Base-by-base conservation (phyloP, 2,888 invertebrate species). In the Idaea straminata region DNA sequence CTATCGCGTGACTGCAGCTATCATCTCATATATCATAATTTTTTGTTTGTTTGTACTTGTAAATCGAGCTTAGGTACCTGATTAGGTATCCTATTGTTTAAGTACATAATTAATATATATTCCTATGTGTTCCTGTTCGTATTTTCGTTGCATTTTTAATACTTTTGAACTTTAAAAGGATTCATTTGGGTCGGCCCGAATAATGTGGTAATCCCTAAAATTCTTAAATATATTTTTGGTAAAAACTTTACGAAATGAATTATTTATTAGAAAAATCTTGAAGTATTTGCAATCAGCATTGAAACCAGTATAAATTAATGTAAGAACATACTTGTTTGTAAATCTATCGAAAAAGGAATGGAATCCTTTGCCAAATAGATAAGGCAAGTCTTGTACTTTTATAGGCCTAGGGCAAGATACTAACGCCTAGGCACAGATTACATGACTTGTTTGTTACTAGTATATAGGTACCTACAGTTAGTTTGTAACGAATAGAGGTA, bases 1-100 rank as follows among this genome's bases (percentile, higher is more conserved):
- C 47, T 85, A 83, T 83, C 82, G 73, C 66, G 74, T 83, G 47
- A 47, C 47, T 47, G 6, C 6, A 47, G 10, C 47, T 47, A 47
- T 47, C 47, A 47, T 47, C 47, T 47, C 47, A 47, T 13, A 47
- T 47, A 47, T 13, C 47, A 47, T 47, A 47, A 47, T 13, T 4
- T 47, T 2, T 47, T 47, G 47, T 47, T 47, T 47, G 10, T 47
- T 7, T 13, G 47, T 47, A 36, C 62, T 61, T 66, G 69, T 68
- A 68, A 72, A 59, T 62, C 62, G 72, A 70, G 72, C 68, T 71
- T 72, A 61, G 71, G 70, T 69, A 57, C 59, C 61, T 15, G 0
- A 13, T 36, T 10, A 10, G 47, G 47, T 47, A 47, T 47, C 3
- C 47, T 13, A 25, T 25, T 25, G 25, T 25, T 25, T 25, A 25